Evolutionary conservation across 1,140 invertebrate species (phyloP).

Genomic region (Thalassaphorura encarpata): DNA sequence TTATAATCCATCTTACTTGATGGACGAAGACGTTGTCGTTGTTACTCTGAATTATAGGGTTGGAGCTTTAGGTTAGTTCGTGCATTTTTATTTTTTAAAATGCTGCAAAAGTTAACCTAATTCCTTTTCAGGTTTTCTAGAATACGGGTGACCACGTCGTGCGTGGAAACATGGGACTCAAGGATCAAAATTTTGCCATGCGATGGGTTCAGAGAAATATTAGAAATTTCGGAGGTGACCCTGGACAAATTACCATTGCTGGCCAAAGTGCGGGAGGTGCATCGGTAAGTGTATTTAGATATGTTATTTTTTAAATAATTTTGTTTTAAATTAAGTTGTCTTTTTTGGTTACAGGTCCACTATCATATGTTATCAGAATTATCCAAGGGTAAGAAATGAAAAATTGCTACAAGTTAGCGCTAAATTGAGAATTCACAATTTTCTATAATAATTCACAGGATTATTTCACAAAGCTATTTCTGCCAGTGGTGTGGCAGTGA

Average conservation of each 20-base stretch:
- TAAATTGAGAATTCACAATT: neutral
- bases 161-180: constrained; percentile 20
- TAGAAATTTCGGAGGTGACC: constrained; percentile 8
- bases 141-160: constrained; percentile 10
- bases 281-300: too few relatives aligned
- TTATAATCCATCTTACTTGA: constrained; percentile 20
- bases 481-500: neutral
- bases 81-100: neutral
- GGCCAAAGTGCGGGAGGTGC: constrained; percentile 41
- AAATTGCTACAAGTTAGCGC: neutral
- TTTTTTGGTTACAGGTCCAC: too few relatives aligned
- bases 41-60: constrained; percentile 29
- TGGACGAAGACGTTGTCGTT: constrained; percentile 27
- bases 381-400: neutral
- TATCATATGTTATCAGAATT: neutral
- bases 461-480: too few relatives aligned
- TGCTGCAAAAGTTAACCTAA: neutral
- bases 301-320: too few relatives aligned
- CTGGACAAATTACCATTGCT: constrained; percentile 38
- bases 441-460: too few relatives aligned
- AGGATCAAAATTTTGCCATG: constrained; percentile 9
- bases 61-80: constrained; percentile 30
- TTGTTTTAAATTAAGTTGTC: too few relatives aligned
- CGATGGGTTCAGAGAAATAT: constrained; percentile 25
- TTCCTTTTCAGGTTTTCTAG: constrained; percentile 2